Base-by-base conservation (phyloP, 2,888 invertebrate genomes). In the Gymnosoma rotundatum region DNA sequence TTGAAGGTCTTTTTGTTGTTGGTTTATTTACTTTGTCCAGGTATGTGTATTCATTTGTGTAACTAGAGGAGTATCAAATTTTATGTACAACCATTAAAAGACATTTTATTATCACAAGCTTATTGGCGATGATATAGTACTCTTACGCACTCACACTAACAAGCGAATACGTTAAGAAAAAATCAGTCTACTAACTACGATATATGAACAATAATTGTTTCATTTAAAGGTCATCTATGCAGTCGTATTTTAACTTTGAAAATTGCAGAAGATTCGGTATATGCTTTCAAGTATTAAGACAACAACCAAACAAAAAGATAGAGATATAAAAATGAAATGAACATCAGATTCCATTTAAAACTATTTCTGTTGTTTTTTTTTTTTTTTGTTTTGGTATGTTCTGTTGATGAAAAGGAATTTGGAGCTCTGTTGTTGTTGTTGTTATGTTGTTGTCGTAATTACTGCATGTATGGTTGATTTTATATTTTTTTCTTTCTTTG, bases 81-180 rank as follows among this genome's bases (percentile, higher is more conserved):
- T 25, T 66, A 25, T 45, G 38, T 72, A 67, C 48, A 38, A 78
- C 56, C 54, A 38, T 38, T 61, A 32, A 36, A 64, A 83, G 75
- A 83, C 70, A 66, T 75, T 83, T 75, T 83, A 75, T 79, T 79
- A 83, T 83, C 70, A 79, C 66, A 64, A 83, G 83, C 70, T 79
- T 70, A 76, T 76, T 80, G 54, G 6, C 61, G 72, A 63, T 72
- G 72, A 80, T 83, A 83, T 63, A 80, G 72, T 63, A 67, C 70
- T 61, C 50, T 76, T 70, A 36, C 20, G 14, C n/a, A 70, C 64
- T 79, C 58, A 48, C 18, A 66, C 60, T 32, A n/a, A 16, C 36
- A 32, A 66, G 38, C 4, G 9, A 56, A 32, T 2, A 52, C 16
- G 25, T 48, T 7, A 21, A 52, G 20, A 61, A 25, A 61, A 25